phyloP scores from a whole-genome alignment of 1,140 invertebrate species.

The Drosophila bocqueti region DNA sequence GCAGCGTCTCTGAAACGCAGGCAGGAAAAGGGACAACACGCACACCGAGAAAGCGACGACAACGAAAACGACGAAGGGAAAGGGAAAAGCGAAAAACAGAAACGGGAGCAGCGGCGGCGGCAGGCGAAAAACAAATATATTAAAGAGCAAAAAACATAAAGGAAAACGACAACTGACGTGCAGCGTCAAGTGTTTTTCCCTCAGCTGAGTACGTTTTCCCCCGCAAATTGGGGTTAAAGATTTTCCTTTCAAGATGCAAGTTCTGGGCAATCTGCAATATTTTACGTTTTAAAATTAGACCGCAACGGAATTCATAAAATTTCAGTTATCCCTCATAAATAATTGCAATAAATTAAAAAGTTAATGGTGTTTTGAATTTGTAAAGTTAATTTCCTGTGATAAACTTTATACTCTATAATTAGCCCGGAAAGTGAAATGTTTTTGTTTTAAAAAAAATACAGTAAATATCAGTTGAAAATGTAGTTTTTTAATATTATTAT shows the following conservation, averaged over 20 bases:
- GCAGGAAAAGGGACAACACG: slow-evolving; percentile 24
- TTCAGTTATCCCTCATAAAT: background rate
- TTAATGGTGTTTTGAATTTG: background rate
- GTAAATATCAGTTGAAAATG: background rate
- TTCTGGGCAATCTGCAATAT: slow-evolving; percentile 33
- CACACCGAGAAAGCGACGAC: slow-evolving; percentile 9
- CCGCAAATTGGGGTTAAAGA: slow-evolving; percentile 17
- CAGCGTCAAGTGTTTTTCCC: slow-evolving; percentile 55
- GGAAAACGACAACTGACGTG: slow-evolving; percentile 49
- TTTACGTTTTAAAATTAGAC: slow-evolving; percentile 18
- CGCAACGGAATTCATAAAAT: slow-evolving; percentile 13
- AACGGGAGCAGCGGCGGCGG: slow-evolving; percentile 31
- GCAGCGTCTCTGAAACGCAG: slow-evolving; percentile 13
- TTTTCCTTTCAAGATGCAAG: slow-evolving; percentile 29
- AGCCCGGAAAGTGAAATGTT: background rate
- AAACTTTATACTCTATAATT: background rate
- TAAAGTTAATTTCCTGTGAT: background rate
- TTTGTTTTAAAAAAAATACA: background rate
- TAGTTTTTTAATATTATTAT: too few species aligned
- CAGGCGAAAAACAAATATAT: slow-evolving; percentile 39
- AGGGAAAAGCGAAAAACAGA: slow-evolving; percentile 11
- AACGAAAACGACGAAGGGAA: slow-evolving; percentile 27
- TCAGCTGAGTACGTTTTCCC: slow-evolving; percentile 31
- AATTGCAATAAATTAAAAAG: background rate
- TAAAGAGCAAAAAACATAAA: slow-evolving; percentile 16